Evolutionary conservation across 2,888 invertebrate genomes (phyloP), one percentile per base, ranked within the genome.

Genomic region (Nomada fucata): DNA sequence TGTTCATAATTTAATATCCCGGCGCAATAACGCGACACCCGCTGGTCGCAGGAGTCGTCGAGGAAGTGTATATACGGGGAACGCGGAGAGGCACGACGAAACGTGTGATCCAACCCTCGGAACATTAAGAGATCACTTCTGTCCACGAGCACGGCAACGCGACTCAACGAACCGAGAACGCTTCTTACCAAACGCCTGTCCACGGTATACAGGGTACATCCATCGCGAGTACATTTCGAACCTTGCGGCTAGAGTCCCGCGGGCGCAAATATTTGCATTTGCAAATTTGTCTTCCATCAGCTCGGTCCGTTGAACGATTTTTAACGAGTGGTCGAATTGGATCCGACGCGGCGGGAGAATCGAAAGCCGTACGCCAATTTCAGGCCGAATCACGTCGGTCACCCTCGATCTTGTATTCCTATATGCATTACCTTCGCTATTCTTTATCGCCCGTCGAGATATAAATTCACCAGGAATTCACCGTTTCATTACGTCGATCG

Each of bases 1-100:
- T 36, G 76, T 55, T 78, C 85, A 88, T 88, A 87, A 88, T 88
- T 86, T 88, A 84, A 79, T 86, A 81, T 74, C 69, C 57, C 44
- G 59, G 11, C 42, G 72, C 76, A 79, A 79, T 83, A 81, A 81
- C 67, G 72, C 70, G 52, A 42, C 64, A 42, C 18, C 11, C 63
- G 2, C 2, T 47, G 68, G 63, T 52, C 68, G 53, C 42, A 20
- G 15, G 72, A 47, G 55, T 55, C 71, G 47, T 71, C 61, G 55
- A 42, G 50, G 77, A 57, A 65, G 71, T n/a, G 26, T 15, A n/a
- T 13, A 20, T 50, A n/a, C 44, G 36, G 60, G 47, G 50, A 65
- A 65, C 20, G 36, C 57, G 53, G 36, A 65, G 11, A 15, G 15
- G 47, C n/a, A 57, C 5, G 26, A 65, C 59, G 26, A 42, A 52